These are phyloP conservation scores for Adelges cooleyi DNA, from an alignment of 1,140 invertebrate species.

Conservation along the genomic window DNA sequence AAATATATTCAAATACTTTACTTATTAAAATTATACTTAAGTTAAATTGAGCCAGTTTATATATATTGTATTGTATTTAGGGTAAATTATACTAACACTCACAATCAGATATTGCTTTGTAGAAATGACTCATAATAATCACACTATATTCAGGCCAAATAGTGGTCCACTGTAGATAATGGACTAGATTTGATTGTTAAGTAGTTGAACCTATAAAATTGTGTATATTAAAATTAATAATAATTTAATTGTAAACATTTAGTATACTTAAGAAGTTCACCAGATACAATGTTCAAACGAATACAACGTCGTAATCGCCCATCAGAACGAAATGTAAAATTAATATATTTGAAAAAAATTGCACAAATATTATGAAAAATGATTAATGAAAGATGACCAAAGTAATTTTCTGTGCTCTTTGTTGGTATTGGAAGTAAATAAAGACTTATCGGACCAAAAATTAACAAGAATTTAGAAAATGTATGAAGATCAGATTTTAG, in stretches of 20 bases:
- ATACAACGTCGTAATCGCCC: constrained; percentile 41
- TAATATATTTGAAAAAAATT: constrained; percentile 40
- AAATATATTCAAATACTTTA: too few species aligned
- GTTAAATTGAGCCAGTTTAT: too few species aligned
- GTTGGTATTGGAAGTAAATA: constrained; percentile 31
- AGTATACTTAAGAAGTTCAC: constrained; percentile 46
- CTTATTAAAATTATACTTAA: too few species aligned
- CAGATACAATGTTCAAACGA: constrained; percentile 43
- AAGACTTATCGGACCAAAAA: constrained; percentile 29
- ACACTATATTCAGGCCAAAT: constrained; percentile 41
- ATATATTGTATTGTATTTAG: too few species aligned
- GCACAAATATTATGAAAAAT: constrained; percentile 36
- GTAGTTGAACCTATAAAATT: too few species aligned
- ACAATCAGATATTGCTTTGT: constrained; percentile 48
- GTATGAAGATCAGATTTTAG: constrained; percentile 29
- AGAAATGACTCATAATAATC: constrained; percentile 42
- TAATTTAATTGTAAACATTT: background rate
- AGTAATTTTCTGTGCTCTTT: constrained; percentile 26
- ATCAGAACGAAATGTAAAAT: constrained; percentile 41
- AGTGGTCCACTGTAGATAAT: constrained; percentile 39
- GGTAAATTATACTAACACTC: too few species aligned
- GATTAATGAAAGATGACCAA: constrained; percentile 28
- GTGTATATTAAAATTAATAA: background rate
- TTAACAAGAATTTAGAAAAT: constrained; percentile 29
- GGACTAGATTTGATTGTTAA: constrained; percentile 42